A percentile compares a stretch with the other conserved stretches of the same genome.
These are phyloP conservation scores for Enteromius afrohamiltoni DNA, from an alignment of 2,797 vertebrate species.

Conservation along the genomic window DNA sequence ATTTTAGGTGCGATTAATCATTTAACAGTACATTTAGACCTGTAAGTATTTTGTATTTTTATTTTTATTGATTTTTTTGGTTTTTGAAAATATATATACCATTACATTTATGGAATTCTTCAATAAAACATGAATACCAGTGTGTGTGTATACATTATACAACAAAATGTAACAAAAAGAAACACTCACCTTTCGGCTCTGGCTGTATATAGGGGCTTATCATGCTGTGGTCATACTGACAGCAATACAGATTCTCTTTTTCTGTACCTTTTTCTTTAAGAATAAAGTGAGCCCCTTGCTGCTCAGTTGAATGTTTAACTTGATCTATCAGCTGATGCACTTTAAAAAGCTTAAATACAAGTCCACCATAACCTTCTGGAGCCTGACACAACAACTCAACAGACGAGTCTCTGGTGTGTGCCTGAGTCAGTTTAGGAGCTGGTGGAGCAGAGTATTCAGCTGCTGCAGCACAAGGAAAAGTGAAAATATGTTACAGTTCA, in stretches of 20 bases:
- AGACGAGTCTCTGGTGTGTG: neutral
- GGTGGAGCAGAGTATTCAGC: neutral
- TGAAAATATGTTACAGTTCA: neutral
- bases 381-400: slow-evolving; percentile 55
- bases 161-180: neutral
- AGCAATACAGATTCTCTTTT: slow-evolving; percentile 51
- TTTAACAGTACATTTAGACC: neutral
- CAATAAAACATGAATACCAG: neutral
- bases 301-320: neutral
- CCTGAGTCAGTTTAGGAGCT: slow-evolving; percentile 39
- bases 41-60: neutral
- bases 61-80: neutral
- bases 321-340: neutral
- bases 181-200: slow-evolving; percentile 33
- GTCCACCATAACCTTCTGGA: slow-evolving; percentile 49
- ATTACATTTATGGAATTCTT: neutral
- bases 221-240: slow-evolving; percentile 57
- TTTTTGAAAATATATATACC: neutral
- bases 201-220: slow-evolving; percentile 48
- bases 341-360: slow-evolving; percentile 51
- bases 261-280: neutral
- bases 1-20: too few species aligned
- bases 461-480: neutral
- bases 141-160: neutral
- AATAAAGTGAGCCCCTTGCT: slow-evolving; percentile 35